phyloP scores from a whole-genome alignment of 2,113 vertebrate species.

The Ivindomyrus marchei region DNA sequence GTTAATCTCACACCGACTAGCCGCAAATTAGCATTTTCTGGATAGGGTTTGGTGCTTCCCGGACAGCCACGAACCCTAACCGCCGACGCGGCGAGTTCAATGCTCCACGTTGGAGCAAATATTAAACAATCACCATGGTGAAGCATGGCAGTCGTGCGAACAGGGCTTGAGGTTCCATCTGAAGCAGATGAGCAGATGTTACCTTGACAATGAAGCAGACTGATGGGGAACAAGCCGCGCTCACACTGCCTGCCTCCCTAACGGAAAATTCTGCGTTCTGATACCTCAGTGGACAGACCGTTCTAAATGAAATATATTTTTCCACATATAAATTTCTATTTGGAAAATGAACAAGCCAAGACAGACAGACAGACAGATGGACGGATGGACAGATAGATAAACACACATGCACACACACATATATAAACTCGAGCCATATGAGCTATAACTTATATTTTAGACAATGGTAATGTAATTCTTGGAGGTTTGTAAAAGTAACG shows the following conservation, averaged over 20 bases:
- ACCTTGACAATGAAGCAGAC: background rate
- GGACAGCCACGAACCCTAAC: background rate
- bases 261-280: background rate
- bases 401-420: background rate
- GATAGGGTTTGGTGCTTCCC: background rate
- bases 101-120: background rate
- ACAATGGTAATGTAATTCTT: background rate
- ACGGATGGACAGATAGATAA: background rate
- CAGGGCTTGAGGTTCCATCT: background rate
- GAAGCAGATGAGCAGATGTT: background rate
- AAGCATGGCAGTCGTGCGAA: background rate
- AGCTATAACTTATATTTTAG: background rate
- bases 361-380: too few species aligned
- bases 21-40: background rate
- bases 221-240: background rate
- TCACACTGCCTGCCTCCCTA: background rate
- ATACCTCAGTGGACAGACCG: background rate
- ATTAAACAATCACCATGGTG: background rate
- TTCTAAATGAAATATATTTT: background rate
- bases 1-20: constrained; percentile 8
- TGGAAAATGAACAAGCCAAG: background rate
- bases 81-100: background rate
- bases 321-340: background rate
- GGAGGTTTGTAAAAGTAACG: background rate
- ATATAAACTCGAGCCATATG: background rate